Evolutionary conservation across 2,113 vertebrate species (phyloP), one percentile per base, ranked within the genome.

Genomic region (Perccottus glenii): DNA sequence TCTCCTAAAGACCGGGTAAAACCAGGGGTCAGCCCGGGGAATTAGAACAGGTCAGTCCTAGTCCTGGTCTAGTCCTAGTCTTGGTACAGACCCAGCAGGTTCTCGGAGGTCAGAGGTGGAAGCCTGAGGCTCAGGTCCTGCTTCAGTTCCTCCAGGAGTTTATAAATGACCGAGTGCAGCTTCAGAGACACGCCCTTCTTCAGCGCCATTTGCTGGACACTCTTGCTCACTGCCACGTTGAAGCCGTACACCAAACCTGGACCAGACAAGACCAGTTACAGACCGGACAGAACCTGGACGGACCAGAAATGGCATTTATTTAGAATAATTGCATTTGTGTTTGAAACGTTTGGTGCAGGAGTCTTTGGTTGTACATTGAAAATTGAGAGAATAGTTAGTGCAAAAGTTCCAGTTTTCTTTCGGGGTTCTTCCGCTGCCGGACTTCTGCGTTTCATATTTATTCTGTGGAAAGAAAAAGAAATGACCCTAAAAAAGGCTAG

Each of bases 171-270:
- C 11, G 44, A 88, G 84, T 99, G 94, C 10, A 96, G 90, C 61
- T 91, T 93, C 66, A 99, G 87, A 43, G 93, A 89, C 67, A 99
- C 74, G 77, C 90, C 87, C 5, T 89, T 94, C 77, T 89, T 93
- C n/a, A 70, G 65, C 65, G 97, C 98, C 78, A 92, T 73, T 77
- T 94, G 89, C 86, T 93, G 93, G 27, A 96, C 59, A 1, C 70
- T 45, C 72, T 85, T 93, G 73, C 76, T 91, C 56, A 89, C 94
- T 15, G 78, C 83, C 50, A 99, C 95, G 9, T 94, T 94, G 80
- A 99, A 99, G 40, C 96, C 96, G 64, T 96, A 96, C 42, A 99
- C 86, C 11, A 93, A 85, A 60, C 95, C 98, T 99, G 84, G 42
- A 5, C 11, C 7, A 2, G 8, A 6, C 0, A 5, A 43, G 5